A percentile compares a stretch with the other conserved stretches of the same genome.
phyloP scores from a whole-genome alignment of 1,140 invertebrate species.

The Drosophila kepulauana region DNA sequence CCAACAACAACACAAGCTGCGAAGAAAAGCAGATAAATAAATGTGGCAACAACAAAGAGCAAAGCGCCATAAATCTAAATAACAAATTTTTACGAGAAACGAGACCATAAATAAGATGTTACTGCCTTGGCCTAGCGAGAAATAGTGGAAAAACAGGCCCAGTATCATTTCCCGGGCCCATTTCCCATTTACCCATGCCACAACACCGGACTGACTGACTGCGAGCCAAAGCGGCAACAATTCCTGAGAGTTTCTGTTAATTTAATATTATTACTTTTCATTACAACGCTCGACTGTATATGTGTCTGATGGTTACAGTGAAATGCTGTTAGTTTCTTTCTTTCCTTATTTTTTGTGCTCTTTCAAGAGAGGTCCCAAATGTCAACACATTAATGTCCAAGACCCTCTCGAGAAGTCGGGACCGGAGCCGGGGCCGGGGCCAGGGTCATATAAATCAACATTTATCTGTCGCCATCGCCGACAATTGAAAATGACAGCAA shows the following conservation, averaged over 20 bases:
- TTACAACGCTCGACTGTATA: constrained; percentile 55
- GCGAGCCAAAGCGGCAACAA: constrained; percentile 51
- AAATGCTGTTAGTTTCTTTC: constrained; percentile 54
- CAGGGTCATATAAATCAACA: constrained; percentile 61
- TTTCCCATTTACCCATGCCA: constrained; percentile 26
- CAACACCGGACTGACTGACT: constrained; percentile 26
- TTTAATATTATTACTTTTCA: constrained; percentile 84
- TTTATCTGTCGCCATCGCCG: constrained; percentile 56
- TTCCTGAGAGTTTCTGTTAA: constrained; percentile 79
- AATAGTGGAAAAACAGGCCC: constrained; percentile 32
- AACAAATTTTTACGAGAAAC: constrained; percentile 83
- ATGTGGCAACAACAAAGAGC: constrained; percentile 82
- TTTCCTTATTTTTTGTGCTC: constrained; percentile 30
- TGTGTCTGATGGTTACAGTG: constrained; percentile 27
- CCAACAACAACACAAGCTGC: constrained; percentile 20
- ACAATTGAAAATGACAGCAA: constrained; percentile 59
- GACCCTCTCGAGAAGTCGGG: background rate
- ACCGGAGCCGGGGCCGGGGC: background rate
- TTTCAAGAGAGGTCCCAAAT: constrained; percentile 52
- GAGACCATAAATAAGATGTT: constrained; percentile 83
- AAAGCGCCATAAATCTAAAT: constrained; percentile 82
- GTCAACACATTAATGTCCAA: constrained; percentile 71
- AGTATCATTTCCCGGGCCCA: constrained; percentile 29
- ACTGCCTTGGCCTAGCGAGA: constrained; percentile 38
- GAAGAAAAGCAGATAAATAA: constrained; percentile 73